These are phyloP conservation scores for Punctoribates punctum DNA, from an alignment of 2,888 invertebrate genomes.

Conservation along the genomic window DNA sequence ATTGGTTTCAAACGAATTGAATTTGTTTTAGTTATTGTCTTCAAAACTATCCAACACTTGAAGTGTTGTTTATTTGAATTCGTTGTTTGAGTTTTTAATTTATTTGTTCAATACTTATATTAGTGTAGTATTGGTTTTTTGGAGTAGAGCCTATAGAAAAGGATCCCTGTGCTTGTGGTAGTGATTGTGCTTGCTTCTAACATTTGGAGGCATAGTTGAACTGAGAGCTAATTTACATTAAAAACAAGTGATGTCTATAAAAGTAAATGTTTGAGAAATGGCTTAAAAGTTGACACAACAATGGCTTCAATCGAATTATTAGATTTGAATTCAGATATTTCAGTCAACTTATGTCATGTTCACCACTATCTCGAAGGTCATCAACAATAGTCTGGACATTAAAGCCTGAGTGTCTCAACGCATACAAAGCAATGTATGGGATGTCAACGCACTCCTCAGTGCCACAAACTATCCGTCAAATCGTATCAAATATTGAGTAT, in stretches of 20 bases:
- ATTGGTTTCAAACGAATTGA: no score
- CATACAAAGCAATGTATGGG: neutral
- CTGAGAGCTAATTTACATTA: constrained; percentile 11
- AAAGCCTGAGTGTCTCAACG: neutral
- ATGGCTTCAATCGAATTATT: constrained; percentile 24
- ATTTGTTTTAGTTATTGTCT: neutral
- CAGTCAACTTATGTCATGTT: constrained; percentile 35
- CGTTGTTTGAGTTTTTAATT: constrained; percentile 23
- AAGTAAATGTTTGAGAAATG: constrained; percentile 29
- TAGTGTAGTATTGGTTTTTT: constrained; percentile 4
- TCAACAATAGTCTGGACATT: constrained; percentile 19
- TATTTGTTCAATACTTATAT: constrained; percentile 20
- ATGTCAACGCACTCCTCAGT: constrained; percentile 29
- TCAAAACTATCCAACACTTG: neutral
- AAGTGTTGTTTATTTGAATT: constrained; percentile 12
- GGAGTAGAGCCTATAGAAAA: neutral
- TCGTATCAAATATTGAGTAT: constrained; percentile 14
- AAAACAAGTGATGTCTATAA: constrained; percentile 2
- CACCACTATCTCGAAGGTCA: constrained; percentile 15
- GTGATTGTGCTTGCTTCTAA: neutral
- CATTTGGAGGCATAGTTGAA: neutral
- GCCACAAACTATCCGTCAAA: constrained; percentile 2
- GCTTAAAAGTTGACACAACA: constrained; percentile 34
- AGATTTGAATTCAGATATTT: constrained; percentile 34
- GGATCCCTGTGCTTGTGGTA: no score